These are phyloP conservation scores for Xiphorhynchus erythropygius DNA, from an alignment of 2,797 vertebrate species.

Conservation along the genomic window DNA sequence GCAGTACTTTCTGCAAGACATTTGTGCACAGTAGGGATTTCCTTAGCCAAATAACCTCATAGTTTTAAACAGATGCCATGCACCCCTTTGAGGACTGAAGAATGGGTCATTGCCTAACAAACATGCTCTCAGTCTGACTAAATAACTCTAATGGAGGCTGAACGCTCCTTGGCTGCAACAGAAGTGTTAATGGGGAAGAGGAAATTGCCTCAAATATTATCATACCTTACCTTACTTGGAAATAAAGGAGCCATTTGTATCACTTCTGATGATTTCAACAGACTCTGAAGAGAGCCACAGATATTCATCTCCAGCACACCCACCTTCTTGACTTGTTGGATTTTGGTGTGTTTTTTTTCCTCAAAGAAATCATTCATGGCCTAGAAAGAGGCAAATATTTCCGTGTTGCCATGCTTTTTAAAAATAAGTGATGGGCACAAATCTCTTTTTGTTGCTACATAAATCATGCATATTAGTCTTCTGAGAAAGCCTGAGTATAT, in stretches of 20 bases:
- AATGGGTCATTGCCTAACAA: neutral
- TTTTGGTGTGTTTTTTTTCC: neutral
- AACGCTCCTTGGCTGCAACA: neutral
- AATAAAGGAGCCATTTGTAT: neutral
- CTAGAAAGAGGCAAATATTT: neutral
- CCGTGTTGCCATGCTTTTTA: neutral
- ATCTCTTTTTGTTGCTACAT: neutral
- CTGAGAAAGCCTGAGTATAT: neutral
- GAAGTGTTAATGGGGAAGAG: neutral
- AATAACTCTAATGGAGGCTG: neutral
- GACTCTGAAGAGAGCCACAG: neutral
- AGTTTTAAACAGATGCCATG: neutral
- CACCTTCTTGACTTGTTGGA: neutral
- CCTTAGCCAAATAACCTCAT: neutral
- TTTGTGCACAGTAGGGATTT: neutral
- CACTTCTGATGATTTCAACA: neutral
- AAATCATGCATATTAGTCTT: neutral
- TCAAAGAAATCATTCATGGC: accelerated
- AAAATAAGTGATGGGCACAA: neutral
- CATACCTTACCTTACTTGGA: neutral
- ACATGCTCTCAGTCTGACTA: neutral
- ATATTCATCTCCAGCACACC: neutral
- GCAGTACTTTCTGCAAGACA: neutral
- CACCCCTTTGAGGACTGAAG: neutral
- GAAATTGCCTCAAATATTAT: neutral